Evolutionary conservation across 2,888 invertebrate species (phyloP).

Genomic region (Pycnomerus fuliginosus): DNA sequence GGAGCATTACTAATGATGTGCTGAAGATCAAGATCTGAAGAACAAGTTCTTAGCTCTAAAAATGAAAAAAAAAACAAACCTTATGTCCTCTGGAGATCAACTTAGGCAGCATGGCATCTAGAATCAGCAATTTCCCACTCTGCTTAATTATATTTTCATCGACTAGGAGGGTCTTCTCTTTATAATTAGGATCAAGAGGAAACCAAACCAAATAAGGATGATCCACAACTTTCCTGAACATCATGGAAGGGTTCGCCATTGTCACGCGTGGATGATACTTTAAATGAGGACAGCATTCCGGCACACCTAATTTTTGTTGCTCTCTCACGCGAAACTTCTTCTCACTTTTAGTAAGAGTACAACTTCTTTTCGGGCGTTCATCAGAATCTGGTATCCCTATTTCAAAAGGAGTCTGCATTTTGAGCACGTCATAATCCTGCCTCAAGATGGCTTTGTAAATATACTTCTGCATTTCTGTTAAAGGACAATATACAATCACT

Average conservation of each 20-base stretch:
- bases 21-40: conserved; percentile 68
- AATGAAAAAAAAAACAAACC: conserved; percentile 36
- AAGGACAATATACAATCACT: conserved; percentile 63
- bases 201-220: conserved; percentile 67
- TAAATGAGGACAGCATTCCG: conserved; percentile 3
- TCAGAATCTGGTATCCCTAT: conserved; percentile 1
- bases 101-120: conserved; percentile 62
- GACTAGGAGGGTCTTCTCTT: conserved; percentile 33
- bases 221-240: conserved; percentile 61
- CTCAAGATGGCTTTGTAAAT: conserved; percentile 59
- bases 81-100: conserved; percentile 54
- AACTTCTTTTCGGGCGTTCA: conserved; percentile 4
- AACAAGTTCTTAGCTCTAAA: conserved; percentile 12
- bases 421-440: conserved; percentile 41
- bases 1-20: conserved; percentile 59
- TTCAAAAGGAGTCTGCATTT: not conserved
- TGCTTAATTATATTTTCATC: conserved; percentile 56
- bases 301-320: conserved; percentile 1
- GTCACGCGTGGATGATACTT: conserved; percentile 22
- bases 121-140: conserved; percentile 65
- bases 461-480: conserved; percentile 59
- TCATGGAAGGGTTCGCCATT: conserved; percentile 54
- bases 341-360: not conserved
- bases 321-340: not conserved
- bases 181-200: conserved; percentile 52